Evolutionary conservation across 2,797 vertebrate genomes (phyloP).

Genomic region (Myotis findleyi): DNA sequence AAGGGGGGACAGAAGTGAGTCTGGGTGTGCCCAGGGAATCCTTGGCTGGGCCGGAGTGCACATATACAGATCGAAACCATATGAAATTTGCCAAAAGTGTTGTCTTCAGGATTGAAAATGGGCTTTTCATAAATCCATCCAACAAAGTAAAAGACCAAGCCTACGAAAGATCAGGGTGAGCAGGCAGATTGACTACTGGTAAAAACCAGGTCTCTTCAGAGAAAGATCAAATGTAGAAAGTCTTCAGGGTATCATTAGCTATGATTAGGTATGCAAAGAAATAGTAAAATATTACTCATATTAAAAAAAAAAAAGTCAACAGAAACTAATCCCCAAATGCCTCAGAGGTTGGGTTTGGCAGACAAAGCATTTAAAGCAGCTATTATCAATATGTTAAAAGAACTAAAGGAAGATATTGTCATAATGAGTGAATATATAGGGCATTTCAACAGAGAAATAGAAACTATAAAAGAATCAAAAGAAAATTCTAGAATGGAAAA

Average conservation of each 20-base stretch:
- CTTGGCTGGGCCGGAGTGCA: not conserved
- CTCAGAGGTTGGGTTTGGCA: not conserved
- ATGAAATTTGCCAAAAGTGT: not conserved
- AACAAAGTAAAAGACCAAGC: not conserved
- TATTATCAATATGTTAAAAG: not conserved
- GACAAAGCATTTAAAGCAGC: not conserved
- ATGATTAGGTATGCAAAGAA: not conserved
- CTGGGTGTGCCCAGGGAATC: not conserved
- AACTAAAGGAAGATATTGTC: constrained; percentile 32
- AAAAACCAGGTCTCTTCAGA: not conserved
- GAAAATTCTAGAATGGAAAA: constrained; percentile 44
- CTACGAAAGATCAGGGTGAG: not conserved
- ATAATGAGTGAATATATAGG: not conserved
- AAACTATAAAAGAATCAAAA: constrained; percentile 17
- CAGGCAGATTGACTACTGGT: not conserved
- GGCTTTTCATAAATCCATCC: not conserved
- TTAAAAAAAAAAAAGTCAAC: not conserved
- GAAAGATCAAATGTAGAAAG: not conserved
- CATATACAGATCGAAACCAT: not conserved
- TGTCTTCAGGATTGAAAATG: not conserved
- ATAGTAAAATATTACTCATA: not conserved
- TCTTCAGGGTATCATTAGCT: not conserved
- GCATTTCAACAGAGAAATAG: not conserved
- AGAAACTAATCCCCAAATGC: not conserved
- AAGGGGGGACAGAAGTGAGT: not conserved